phyloP scores from a whole-genome alignment of 1,140 invertebrate genomes.

The Drosophila funebris region DNA sequence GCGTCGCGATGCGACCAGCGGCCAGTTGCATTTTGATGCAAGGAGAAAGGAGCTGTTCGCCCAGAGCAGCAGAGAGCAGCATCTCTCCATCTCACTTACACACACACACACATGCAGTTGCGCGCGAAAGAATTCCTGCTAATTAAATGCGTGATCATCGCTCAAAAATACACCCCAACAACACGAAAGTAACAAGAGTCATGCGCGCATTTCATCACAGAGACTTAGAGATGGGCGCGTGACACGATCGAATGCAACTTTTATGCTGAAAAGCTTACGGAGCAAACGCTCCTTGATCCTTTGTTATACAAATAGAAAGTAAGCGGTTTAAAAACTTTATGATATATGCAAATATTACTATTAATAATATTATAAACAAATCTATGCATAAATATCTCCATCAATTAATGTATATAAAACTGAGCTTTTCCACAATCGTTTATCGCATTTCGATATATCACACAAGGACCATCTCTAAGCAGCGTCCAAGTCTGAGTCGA shows the following conservation, averaged over 20 bases:
- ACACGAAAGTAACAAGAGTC: conserved; percentile 40
- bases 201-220: conserved; percentile 64
- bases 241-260: conserved; percentile 22
- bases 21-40: conserved; percentile 56
- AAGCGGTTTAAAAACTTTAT: no score
- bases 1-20: conserved; percentile 11
- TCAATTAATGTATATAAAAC: not conserved
- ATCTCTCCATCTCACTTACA: not conserved
- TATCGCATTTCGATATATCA: conserved; percentile 1
- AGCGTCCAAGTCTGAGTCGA: not conserved
- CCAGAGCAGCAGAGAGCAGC: conserved; percentile 3
- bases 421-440: not conserved
- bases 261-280: no score
- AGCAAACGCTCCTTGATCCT: no score
- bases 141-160: conserved; percentile 78
- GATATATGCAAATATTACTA: no score
- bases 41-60: conserved; percentile 70
- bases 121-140: conserved; percentile 62
- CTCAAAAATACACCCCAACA: conserved; percentile 59
- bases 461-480: not conserved
- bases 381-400: no score
- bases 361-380: no score
- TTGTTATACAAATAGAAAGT: no score
- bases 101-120: conserved; percentile 8
- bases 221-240: conserved; percentile 4